Base-by-base conservation (phyloP, 1,140 invertebrate species). In the Hypsibius dujardini region DNA sequence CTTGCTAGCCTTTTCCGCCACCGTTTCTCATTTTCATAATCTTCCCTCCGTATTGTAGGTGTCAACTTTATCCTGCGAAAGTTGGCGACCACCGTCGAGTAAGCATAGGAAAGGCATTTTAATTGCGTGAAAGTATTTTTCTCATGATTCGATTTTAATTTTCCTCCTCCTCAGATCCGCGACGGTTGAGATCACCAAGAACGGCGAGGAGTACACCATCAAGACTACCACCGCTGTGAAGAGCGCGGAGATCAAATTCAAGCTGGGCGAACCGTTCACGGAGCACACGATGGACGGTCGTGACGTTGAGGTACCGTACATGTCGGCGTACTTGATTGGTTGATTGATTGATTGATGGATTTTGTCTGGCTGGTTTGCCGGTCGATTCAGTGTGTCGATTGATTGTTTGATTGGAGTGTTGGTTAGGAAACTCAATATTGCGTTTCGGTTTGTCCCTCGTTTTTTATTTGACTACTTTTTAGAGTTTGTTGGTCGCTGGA, bases 191-290 rank as follows among this genome's bases (percentile, higher is more conserved):
- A 82, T 92, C 56, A 83, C 81, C 2, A 82, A 85, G 71, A 84
- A 86, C 3, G 87, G 86, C 70, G 87, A 85, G 74, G 75, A 79
- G 1, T 92, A 87, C 80, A 85, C 84, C 1, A 75, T 93, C 47
- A 86, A 86, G 73, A 90, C 89, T 1, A 83, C 83, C 1, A 90
- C 90, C 12, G 88, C 89, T 1, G 91, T 93, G 79, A 92, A 92
- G 78, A 90, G 84, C 74, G 84, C 85, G 0, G 82, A 86, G 71
- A 84, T 88, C 60, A 86, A 83, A 73, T 94, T 93, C 80, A 89
- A 82, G 73, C 82, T 89, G 1, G 88, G 86, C 46, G 85, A 88
- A 74, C 87, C 90, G 77, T 90, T 92, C 78, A 87, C 90, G 7
- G 89, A 93, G 76, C 86, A 87, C 74, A 92, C 90, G 2, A 82